Conservation (phyloP, 2,888 invertebrate genomes). For the Sinelater perroti region DNA sequence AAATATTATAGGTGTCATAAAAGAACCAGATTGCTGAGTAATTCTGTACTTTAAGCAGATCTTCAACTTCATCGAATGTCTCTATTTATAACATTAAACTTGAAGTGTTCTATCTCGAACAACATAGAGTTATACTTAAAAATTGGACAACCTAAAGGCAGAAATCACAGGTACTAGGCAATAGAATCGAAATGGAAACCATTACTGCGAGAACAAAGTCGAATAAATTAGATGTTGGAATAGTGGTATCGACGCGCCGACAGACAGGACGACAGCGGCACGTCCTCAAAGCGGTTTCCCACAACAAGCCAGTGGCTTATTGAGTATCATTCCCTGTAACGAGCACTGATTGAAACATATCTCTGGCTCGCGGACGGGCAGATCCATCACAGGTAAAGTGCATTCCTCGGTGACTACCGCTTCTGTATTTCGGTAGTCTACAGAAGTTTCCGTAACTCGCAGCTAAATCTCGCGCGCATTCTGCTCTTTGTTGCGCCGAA, state of each 20-base stretch:
- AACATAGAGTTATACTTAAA: too few species aligned
- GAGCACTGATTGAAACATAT: conserved; percentile 42
- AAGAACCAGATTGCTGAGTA: too few species aligned
- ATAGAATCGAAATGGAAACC: too few species aligned
- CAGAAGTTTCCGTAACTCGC: neutral
- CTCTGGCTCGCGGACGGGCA: conserved; percentile 25
- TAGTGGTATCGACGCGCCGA: conserved; percentile 13
- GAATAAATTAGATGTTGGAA: conserved; percentile 1
- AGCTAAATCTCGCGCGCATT: neutral
- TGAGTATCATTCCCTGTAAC: conserved; percentile 44
- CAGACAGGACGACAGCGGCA: conserved; percentile 7
- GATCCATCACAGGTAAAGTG: conserved; percentile 37
- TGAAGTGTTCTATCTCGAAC: too few species aligned
- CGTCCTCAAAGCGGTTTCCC: conserved; percentile 8
- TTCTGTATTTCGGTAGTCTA: conserved; percentile 20
- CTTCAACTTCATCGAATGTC: too few species aligned
- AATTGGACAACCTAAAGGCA: too few species aligned
- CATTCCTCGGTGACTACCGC: conserved; percentile 27
- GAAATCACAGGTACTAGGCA: too few species aligned
- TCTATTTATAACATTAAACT: too few species aligned
- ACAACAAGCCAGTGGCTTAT: conserved; percentile 38
- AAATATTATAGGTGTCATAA: too few species aligned
- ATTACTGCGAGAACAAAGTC: too few species aligned
- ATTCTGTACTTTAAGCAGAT: too few species aligned
- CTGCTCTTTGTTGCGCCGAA: too few species aligned